Evolutionary conservation across 2,113 vertebrate genomes (phyloP), one percentile per base, ranked within the genome.

Genomic region (Salvelinus sp.): DNA sequence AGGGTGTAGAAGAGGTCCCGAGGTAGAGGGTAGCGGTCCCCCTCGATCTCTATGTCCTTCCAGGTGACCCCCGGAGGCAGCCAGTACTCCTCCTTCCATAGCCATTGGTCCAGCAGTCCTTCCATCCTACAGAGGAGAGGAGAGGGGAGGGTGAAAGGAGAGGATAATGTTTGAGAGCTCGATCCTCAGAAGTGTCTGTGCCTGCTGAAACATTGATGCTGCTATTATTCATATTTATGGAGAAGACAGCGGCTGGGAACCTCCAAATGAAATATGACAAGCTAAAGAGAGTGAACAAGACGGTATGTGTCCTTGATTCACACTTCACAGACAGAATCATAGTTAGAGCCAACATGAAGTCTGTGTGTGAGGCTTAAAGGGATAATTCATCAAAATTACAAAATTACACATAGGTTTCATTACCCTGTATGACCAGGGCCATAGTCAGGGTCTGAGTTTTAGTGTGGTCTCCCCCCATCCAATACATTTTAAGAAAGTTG

Each of bases 1-100:
- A 97, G 30, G 0, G 92, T 86, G 44, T 92, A 85, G 72, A 96
- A 58, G 63, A 98, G 89, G 78, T 97, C 89, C 7, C 88, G 89
- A 77, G 96, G 95, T 9, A 84, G 77, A 38, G 96, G 96, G 50
- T 94, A 92, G 12, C 1, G 88, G n/a, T 82, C 14, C 0, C 89
- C 90, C 10, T 94, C 92, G 57, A 92, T 91, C 38, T 94, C 82
- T 72, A 96, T 91, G 79, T 95, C 93, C 57, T 91, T 81, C 97
- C 97, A 98, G 0, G 89, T 86, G 77, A 81, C 28, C 9, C 95
- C 95, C 0, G 95, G 92, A 0, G 97, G 96, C 0, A 99, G 88
- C 97, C 97, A 98, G 81, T 91, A 92, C 73, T 91, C 82, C 0
- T 95, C 90, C 67, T 88, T 84, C 96, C 96, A 98, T 1, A 99